Base-by-base conservation (phyloP, 2,797 vertebrate genomes). In the Aythya fuligula region DNA sequence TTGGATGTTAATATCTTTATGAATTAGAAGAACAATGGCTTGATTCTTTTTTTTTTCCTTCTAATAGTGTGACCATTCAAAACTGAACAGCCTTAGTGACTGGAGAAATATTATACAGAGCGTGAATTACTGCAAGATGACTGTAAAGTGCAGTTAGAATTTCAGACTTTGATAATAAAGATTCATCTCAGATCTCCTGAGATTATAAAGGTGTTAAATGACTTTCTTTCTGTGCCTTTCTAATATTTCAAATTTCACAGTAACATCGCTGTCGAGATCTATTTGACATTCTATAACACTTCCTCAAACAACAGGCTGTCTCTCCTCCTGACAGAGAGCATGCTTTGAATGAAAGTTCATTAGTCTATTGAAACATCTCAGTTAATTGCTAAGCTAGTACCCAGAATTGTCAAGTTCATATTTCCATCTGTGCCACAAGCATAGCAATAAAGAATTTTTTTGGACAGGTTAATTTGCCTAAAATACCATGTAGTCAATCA, bases 381-480 rank as follows among this genome's bases (percentile, higher is more conserved):
- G 93, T 94, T 97, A 97, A 98, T 97, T 97, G 97, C 96, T 84
- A 93, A 97, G 94, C 96, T 91, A 72, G 95, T 94, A 96, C 86
- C 92, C 88, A 17, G 93, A 82, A 96, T 90, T 97, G 95, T 97
- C 96, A 95, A 97, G 91, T 96, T 97, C 95, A 72, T 94, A 94
- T 96, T 97, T 97, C 97, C 97, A 97, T 97, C 97, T 98, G 97
- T 97, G 97, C 95, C 94, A 75, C 65, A 65, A 97, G 92, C 82
- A 5, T 47, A 69, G 95, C 94, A 90, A 97, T 96, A 97, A 97
- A 97, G 95, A 94, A 95, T 89, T 85, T 97, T 96, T 96, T 92
- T 96, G 96, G 97, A 97, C 97, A 97, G 97, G 97, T 98, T 97
- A 97, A 97, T 98, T 98, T 98, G 97, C 97, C 96, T 97, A 96